Percentiles rank a stretch among this genome's conserved stretches.
Conservation (phyloP, 2,888 invertebrate species). For the Smittia sp. region DNA sequence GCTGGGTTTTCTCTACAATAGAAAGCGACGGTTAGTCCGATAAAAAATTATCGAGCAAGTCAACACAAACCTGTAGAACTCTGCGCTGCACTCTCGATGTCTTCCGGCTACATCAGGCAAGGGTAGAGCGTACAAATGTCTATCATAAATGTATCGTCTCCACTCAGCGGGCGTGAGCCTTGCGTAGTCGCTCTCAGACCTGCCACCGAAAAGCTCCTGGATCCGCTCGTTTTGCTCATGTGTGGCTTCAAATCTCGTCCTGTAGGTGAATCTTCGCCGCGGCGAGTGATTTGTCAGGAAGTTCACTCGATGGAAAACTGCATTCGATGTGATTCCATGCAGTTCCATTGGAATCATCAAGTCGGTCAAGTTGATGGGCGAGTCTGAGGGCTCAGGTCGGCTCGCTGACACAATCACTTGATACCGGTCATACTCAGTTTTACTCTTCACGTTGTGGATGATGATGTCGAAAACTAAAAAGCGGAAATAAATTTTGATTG, state of each 20-base stretch:
- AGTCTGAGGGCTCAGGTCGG: not conserved
- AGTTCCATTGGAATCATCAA: conserved; percentile 20
- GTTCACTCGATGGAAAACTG: conserved; percentile 31
- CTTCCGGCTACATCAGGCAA: conserved; percentile 68
- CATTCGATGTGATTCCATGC: not conserved
- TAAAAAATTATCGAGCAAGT: not conserved
- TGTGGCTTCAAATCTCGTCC: conserved; percentile 25
- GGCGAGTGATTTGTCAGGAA: conserved; percentile 25
- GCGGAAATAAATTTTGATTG: not conserved
- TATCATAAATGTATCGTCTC: conserved; percentile 71
- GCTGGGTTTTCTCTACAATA: conserved; percentile 71
- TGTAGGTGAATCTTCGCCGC: conserved; percentile 24
- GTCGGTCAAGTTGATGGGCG: conserved; percentile 14
- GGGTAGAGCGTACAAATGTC: conserved; percentile 71
- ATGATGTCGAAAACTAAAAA: conserved; percentile 23
- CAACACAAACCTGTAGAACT: conserved; percentile 66
- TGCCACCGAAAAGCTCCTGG: conserved; percentile 16
- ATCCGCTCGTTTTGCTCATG: conserved; percentile 30
- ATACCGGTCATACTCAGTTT: conserved; percentile 26
- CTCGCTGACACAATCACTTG: not conserved
- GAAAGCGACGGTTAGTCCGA: not conserved
- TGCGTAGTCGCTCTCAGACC: conserved; percentile 9
- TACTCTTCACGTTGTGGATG: conserved; percentile 22
- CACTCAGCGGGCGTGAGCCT: conserved; percentile 45
- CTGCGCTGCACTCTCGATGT: conserved; percentile 70